These are phyloP conservation scores for Omphaloscelis lunosa DNA, from an alignment of 2,888 invertebrate genomes.

Conservation along the genomic window DNA sequence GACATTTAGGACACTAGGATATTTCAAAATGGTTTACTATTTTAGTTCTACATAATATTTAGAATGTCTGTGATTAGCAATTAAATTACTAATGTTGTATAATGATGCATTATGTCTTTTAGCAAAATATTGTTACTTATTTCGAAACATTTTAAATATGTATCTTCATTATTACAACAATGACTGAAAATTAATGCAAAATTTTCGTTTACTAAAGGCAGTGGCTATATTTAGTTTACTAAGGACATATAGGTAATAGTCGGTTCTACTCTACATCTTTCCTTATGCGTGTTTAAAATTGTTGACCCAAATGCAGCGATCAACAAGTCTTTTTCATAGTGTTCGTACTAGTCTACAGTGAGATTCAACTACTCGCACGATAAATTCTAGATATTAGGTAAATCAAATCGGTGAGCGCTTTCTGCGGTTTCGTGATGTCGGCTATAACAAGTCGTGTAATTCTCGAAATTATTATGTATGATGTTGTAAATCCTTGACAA, in stretches of 20 bases:
- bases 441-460: not conserved
- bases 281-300: conserved; percentile 14
- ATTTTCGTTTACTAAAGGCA: conserved; percentile 43
- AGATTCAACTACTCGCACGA: conserved; percentile 37
- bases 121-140: conserved; percentile 54
- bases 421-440: conserved; percentile 6
- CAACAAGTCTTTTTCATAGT: conserved; percentile 5
- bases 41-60: conserved; percentile 61
- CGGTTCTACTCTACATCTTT: conserved; percentile 45
- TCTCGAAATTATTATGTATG: not conserved
- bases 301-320: conserved; percentile 32
- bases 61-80: conserved; percentile 60
- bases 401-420: conserved; percentile 15
- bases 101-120: conserved; percentile 57
- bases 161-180: conserved; percentile 23
- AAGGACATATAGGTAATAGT: conserved; percentile 23
- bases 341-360: not conserved
- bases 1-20: conserved; percentile 65
- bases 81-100: conserved; percentile 60
- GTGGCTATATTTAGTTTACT: conserved; percentile 25
- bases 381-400: not conserved
- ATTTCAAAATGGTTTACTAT: conserved; percentile 62
- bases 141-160: conserved; percentile 22
- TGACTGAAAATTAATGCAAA: conserved; percentile 28
- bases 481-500: conserved; percentile 26